Evolutionary conservation across 2,113 vertebrate genomes (phyloP).

Genomic region (Todiramphus chloris): DNA sequence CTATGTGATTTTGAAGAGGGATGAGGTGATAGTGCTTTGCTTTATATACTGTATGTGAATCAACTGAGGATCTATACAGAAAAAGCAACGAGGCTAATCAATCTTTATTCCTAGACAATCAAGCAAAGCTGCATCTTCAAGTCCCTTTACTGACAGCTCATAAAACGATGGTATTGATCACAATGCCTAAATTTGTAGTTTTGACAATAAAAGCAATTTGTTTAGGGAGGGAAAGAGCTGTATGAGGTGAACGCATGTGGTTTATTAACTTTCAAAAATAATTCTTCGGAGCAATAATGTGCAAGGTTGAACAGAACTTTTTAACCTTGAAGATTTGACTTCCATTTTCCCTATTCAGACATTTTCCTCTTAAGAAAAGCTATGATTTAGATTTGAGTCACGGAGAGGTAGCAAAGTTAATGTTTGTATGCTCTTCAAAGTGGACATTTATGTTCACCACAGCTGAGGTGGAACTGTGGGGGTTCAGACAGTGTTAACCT

Average conservation of each 20-base stretch:
- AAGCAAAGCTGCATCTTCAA: conserved; percentile 31
- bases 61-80: neutral
- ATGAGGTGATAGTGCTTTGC: neutral
- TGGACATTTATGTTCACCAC: accelerated
- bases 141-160: conserved; percentile 37
- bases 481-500: neutral
- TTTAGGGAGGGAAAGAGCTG: conserved; percentile 3
- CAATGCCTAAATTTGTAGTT: conserved; percentile 57
- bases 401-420: neutral
- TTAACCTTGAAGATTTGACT: neutral
- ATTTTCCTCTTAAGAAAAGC: neutral
- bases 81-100: conserved; percentile 17
- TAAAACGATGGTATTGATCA: conserved; percentile 63
- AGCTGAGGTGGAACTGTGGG: neutral
- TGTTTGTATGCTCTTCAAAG: neutral
- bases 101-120: conserved; percentile 65
- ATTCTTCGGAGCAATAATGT: neutral
- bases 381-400: accelerated
- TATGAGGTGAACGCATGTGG: neutral
- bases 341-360: neutral
- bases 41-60: neutral
- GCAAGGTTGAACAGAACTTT: neutral
- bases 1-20: conserved; percentile 23
- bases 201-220: conserved; percentile 72
- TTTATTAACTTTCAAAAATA: conserved; percentile 45